These are phyloP conservation scores for Diorhabda elongata DNA, from an alignment of 1,140 invertebrate genomes.

Conservation along the genomic window DNA sequence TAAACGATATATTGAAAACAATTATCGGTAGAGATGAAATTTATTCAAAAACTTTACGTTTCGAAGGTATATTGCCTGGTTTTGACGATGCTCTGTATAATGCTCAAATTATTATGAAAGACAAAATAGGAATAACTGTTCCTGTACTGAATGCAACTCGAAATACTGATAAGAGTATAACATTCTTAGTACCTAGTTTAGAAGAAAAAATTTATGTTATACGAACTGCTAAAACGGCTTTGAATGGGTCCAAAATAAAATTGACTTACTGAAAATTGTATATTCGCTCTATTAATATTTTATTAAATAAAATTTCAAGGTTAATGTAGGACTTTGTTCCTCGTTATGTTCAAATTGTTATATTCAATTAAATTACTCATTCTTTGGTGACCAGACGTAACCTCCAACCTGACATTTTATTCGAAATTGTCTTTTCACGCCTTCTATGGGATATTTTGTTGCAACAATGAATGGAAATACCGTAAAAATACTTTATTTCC, in stretches of 20 bases:
- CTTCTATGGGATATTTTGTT: too few species aligned
- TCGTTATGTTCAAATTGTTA: too few species aligned
- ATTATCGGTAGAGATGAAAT: conserved; percentile 15
- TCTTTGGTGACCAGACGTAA: too few species aligned
- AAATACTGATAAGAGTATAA: conserved; percentile 26
- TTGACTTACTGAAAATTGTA: background rate
- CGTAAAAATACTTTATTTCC: too few species aligned
- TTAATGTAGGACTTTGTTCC: too few species aligned
- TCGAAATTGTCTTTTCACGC: too few species aligned
- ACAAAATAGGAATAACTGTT: conserved; percentile 22
- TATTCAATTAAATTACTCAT: too few species aligned
- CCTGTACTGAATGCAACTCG: conserved; percentile 20
- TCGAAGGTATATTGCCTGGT: conserved; percentile 16
- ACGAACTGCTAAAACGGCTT: conserved; percentile 21
- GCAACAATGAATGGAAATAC: too few species aligned
- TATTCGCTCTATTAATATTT: too few species aligned
- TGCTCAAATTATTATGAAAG: conserved; percentile 17
- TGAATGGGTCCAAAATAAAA: conserved; percentile 21
- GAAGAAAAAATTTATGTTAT: conserved; percentile 30
- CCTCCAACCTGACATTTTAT: too few species aligned
- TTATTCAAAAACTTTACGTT: conserved; percentile 4
- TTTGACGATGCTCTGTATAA: conserved; percentile 12
- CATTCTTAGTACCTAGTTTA: conserved; percentile 26
- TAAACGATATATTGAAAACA: conserved; percentile 15
- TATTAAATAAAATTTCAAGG: too few species aligned